phyloP scores from a whole-genome alignment of 1,140 invertebrate genomes.

The Trialeurodes vaporariorum region DNA sequence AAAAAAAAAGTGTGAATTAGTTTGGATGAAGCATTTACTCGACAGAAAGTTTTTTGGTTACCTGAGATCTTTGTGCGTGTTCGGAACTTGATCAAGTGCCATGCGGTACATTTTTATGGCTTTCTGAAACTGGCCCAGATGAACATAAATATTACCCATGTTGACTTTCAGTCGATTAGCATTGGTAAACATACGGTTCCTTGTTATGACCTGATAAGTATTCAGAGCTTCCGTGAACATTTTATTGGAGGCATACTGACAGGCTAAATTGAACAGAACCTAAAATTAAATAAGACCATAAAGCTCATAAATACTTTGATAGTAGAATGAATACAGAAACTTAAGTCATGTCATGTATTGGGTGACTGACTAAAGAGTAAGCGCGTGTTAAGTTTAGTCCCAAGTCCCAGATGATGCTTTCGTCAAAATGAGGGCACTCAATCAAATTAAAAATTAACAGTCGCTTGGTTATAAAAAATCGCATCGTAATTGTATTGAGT shows the following conservation, averaged over 20 bases:
- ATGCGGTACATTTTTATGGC: conserved; percentile 96
- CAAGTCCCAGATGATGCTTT: too few relatives aligned
- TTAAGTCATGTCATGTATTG: too few relatives aligned
- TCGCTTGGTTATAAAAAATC: too few relatives aligned
- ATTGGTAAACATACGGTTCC: conserved; percentile 76
- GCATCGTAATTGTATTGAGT: too few relatives aligned
- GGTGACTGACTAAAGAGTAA: too few relatives aligned
- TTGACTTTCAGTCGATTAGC: conserved; percentile 88
- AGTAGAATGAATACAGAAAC: too few relatives aligned
- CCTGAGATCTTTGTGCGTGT: conserved; percentile 82
- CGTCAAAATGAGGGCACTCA: too few relatives aligned
- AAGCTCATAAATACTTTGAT: too few relatives aligned
- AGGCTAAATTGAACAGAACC: conserved; percentile 88
- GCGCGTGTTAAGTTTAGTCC: too few relatives aligned
- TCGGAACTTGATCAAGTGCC: conserved; percentile 90
- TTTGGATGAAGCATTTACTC: too few relatives aligned
- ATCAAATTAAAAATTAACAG: too few relatives aligned
- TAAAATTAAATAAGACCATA: conserved; percentile 38
- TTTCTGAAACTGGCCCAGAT: conserved; percentile 85
- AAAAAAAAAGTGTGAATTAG: too few relatives aligned
- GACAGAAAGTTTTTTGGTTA: conserved; percentile 31
- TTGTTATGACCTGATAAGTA: conserved; percentile 81
- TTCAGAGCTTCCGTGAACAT: conserved; percentile 92
- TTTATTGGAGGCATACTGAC: conserved; percentile 85
- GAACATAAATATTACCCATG: conserved; percentile 96